Conservation (phyloP, 2,888 invertebrate species). For the Entomobrya proxima region DNA sequence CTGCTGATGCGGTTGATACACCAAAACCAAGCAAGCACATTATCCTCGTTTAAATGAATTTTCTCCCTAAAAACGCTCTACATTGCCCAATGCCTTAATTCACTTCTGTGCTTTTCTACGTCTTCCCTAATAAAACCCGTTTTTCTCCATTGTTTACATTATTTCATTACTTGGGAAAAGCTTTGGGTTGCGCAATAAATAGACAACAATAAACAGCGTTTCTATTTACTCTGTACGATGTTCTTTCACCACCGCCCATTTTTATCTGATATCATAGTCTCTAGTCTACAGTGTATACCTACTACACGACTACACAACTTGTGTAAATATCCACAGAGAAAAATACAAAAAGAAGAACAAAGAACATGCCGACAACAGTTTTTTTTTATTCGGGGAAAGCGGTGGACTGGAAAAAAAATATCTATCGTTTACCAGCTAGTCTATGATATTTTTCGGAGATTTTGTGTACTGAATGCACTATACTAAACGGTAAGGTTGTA, state of each 20-base stretch:
- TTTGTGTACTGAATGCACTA: too few relatives aligned
- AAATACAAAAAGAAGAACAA: too few relatives aligned
- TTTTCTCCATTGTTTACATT: conserved; percentile 32
- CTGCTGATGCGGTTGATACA: too few relatives aligned
- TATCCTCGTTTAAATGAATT: too few relatives aligned
- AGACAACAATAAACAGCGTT: neutral
- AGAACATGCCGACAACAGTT: too few relatives aligned
- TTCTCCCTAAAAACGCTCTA: neutral
- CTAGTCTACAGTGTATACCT: too few relatives aligned
- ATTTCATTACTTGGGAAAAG: conserved; percentile 26
- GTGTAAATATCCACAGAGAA: conserved; percentile 17
- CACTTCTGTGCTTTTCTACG: neutral
- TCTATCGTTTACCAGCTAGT: too few relatives aligned
- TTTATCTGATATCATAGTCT: too few relatives aligned
- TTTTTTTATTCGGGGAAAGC: too few relatives aligned
- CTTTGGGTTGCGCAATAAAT: conserved; percentile 8
- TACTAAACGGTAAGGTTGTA: too few relatives aligned
- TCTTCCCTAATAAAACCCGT: neutral
- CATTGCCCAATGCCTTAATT: neutral
- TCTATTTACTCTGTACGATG: neutral
- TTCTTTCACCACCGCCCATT: neutral
- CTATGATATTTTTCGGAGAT: too few relatives aligned
- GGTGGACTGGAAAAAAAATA: neutral
- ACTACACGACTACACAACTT: neutral
- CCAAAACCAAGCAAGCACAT: too few relatives aligned